These are phyloP conservation scores for Tipula unca DNA, from an alignment of 2,888 invertebrate genomes.

Conservation along the genomic window DNA sequence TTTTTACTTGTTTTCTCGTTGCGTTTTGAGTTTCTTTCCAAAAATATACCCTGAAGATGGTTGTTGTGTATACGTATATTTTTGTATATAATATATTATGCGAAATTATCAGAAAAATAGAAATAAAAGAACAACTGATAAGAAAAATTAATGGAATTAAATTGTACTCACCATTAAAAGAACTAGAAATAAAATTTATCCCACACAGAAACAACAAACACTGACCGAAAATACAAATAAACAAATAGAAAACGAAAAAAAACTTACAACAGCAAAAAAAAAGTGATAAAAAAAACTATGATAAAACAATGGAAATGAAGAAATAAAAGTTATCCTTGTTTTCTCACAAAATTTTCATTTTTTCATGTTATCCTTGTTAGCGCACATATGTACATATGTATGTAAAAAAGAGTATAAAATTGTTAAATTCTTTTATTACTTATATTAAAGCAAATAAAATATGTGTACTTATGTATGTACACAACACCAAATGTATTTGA, in stretches of 20 bases:
- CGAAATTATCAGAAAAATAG: background rate
- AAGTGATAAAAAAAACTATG: background rate
- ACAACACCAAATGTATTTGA: background rate
- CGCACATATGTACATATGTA: background rate
- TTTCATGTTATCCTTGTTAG: background rate
- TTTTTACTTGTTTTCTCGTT: background rate
- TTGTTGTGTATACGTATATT: background rate
- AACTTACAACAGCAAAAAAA: background rate
- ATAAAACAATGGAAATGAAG: background rate
- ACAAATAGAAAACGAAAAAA: background rate
- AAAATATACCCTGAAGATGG: background rate
- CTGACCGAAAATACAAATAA: background rate
- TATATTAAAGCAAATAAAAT: background rate
- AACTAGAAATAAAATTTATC: background rate
- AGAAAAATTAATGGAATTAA: background rate
- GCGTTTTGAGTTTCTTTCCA: background rate
- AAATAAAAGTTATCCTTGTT: background rate
- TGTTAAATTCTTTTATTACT: background rate
- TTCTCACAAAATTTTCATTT: slow-evolving; percentile 4
- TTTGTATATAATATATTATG: background rate
- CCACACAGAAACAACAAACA: background rate
- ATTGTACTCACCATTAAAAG: background rate
- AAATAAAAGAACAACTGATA: background rate
- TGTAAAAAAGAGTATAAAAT: background rate
- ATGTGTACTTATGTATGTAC: too few relatives aligned